A percentile compares a stretch with the other conserved stretches of the same genome.
These are phyloP conservation scores for Propithecus coquereli DNA, from an alignment of 2,113 vertebrate species.

Conservation along the genomic window DNA sequence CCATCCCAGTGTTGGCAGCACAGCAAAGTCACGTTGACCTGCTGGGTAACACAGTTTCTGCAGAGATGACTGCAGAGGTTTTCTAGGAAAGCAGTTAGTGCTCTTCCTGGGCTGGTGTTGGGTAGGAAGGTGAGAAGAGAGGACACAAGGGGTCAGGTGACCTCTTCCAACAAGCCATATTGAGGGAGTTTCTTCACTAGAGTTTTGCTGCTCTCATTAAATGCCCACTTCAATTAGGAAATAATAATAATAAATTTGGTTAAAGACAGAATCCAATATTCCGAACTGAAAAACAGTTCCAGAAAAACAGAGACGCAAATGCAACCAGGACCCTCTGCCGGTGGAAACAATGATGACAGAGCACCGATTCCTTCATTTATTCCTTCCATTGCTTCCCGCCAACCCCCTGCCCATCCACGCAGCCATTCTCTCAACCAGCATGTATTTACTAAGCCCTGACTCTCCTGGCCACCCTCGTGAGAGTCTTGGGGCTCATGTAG, in stretches of 20 bases:
- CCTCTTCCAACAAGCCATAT: neutral
- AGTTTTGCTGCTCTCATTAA: neutral
- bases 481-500: slow-evolving; percentile 34
- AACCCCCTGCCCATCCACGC: fast-evolving
- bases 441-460: neutral
- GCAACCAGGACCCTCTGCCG: neutral
- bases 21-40: neutral
- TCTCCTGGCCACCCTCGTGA: neutral
- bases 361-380: neutral
- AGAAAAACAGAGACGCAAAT: neutral
- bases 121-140: neutral
- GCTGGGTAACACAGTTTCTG: neutral
- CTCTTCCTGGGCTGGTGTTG: neutral
- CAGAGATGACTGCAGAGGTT: neutral
- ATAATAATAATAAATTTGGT: neutral
- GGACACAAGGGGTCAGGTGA: neutral
- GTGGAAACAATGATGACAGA: neutral
- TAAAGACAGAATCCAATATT: neutral
- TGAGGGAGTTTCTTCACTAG: neutral
- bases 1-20: neutral
- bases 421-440: neutral
- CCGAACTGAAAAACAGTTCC: neutral
- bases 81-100: neutral
- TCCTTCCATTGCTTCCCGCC: neutral
- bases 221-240: neutral